phyloP scores from a whole-genome alignment of 1,140 invertebrate species.

The Drosophila setifemur region DNA sequence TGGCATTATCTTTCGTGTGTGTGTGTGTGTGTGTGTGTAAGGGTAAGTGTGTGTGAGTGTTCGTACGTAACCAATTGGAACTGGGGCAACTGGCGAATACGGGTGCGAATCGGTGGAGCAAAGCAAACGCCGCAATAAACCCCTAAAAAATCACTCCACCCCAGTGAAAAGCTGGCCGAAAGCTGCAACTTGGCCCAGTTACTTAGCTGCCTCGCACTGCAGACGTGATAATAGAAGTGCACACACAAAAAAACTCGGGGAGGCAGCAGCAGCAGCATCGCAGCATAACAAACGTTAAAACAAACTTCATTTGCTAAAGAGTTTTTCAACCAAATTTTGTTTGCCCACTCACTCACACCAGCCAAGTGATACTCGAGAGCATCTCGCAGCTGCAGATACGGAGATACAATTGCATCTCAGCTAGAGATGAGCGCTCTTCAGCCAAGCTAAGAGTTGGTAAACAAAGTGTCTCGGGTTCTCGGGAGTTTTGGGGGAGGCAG shows the following conservation, averaged over 20 bases:
- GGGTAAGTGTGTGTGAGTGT: conserved; percentile 10
- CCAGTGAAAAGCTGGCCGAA: conserved; percentile 52
- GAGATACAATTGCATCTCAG: conserved; percentile 20
- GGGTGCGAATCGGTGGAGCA: conserved; percentile 67
- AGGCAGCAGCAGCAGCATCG: conserved; percentile 9
- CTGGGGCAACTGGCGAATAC: conserved; percentile 69
- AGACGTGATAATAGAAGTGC: conserved; percentile 71
- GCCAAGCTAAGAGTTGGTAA: conserved; percentile 2
- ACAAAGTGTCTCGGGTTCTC: background rate
- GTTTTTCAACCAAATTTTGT: conserved; percentile 52
- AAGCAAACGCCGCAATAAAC: conserved; percentile 75
- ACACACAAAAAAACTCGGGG: conserved; percentile 8
- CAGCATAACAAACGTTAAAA: conserved; percentile 44
- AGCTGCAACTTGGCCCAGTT: conserved; percentile 73
- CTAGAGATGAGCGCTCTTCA: conserved; percentile 10
- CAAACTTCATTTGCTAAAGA: conserved; percentile 57
- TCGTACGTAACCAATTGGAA: conserved; percentile 77
- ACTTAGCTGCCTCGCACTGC: conserved; percentile 72
- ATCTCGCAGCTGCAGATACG: background rate
- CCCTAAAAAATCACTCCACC: conserved; percentile 50
- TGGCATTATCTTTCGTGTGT: conserved; percentile 44
- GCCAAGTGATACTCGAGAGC: no score
- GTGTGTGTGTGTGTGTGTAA: conserved; percentile 14
- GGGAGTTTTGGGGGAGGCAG: conserved; percentile 18
- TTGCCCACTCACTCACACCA: conserved; percentile 49